phyloP scores from a whole-genome alignment of 1,140 invertebrate genomes.

The Macrosteles quadrilineatus region DNA sequence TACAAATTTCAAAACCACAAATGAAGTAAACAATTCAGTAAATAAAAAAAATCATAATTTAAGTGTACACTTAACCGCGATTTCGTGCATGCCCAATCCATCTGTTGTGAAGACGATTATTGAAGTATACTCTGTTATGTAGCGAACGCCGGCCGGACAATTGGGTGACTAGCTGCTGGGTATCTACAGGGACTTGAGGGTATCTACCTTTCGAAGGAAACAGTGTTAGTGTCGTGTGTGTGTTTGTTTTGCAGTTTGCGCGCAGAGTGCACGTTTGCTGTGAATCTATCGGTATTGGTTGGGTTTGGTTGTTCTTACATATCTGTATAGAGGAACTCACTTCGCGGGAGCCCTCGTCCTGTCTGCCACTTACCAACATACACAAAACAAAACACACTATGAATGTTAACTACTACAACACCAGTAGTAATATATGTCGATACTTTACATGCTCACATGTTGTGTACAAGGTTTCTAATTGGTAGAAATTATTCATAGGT shows the following conservation, averaged over 20 bases:
- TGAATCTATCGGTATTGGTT: slow-evolving; percentile 35
- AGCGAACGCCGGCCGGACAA: background rate
- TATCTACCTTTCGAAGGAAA: slow-evolving; percentile 21
- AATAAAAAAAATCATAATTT: no score
- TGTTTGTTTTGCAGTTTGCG: slow-evolving; percentile 31
- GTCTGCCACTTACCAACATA: no score
- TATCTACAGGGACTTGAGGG: slow-evolving; percentile 2
- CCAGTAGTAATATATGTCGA: no score
- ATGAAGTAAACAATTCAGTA: no score
- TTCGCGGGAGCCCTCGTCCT: background rate
- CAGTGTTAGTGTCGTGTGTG: slow-evolving; percentile 34
- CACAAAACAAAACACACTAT: no score
- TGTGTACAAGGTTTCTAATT: no score
- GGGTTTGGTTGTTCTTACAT: slow-evolving; percentile 36
- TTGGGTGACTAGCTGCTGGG: background rate
- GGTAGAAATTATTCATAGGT: no score
- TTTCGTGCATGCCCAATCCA: background rate
- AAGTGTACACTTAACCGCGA: no score
- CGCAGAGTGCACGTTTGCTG: slow-evolving; percentile 36
- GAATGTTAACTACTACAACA: no score
- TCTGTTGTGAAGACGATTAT: no score
- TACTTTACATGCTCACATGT: no score
- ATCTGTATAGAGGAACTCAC: slow-evolving; percentile 18
- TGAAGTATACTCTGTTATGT: background rate
- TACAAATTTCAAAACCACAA: no score